phyloP scores from a whole-genome alignment of 92 coral and sea anemone genomes.

The Pocillopora grandis region DNA sequence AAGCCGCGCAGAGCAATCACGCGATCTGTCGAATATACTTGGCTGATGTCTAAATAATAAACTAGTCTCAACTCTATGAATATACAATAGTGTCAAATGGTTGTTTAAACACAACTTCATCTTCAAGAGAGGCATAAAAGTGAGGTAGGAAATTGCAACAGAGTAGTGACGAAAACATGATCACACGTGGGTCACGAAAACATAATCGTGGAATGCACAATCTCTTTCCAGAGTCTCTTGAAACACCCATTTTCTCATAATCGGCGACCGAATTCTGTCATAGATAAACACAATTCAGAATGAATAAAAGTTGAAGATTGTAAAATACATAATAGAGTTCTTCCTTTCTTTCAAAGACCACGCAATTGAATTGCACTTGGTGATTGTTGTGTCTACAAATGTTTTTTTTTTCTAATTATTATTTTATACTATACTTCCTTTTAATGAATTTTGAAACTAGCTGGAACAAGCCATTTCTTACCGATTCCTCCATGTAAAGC shows the following conservation, averaged over 20 bases:
- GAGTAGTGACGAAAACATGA: neutral
- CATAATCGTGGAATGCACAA: neutral
- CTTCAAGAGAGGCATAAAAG: neutral
- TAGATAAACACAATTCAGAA: neutral
- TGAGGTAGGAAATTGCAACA: neutral
- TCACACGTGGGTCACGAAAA: neutral
- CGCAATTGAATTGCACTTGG: too few relatives aligned
- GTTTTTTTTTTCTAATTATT: too few relatives aligned
- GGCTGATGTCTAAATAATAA: too few relatives aligned
- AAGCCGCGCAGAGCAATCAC: too few relatives aligned
- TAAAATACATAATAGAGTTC: neutral
- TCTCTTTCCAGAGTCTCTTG: neutral
- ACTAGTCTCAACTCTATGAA: neutral
- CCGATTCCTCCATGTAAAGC: constrained; percentile 93
- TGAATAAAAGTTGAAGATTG: neutral
- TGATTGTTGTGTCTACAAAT: too few relatives aligned
- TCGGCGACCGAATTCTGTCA: neutral
- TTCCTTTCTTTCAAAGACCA: too few relatives aligned
- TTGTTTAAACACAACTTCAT: neutral
- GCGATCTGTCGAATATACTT: too few relatives aligned
- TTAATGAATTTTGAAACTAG: too few relatives aligned
- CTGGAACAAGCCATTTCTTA: constrained; percentile 23
- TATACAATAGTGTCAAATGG: neutral
- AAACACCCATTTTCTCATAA: too few relatives aligned
- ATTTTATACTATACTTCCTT: too few relatives aligned